Conservation (phyloP, 1,140 invertebrate genomes). For the Heliconius eleuchia region DNA sequence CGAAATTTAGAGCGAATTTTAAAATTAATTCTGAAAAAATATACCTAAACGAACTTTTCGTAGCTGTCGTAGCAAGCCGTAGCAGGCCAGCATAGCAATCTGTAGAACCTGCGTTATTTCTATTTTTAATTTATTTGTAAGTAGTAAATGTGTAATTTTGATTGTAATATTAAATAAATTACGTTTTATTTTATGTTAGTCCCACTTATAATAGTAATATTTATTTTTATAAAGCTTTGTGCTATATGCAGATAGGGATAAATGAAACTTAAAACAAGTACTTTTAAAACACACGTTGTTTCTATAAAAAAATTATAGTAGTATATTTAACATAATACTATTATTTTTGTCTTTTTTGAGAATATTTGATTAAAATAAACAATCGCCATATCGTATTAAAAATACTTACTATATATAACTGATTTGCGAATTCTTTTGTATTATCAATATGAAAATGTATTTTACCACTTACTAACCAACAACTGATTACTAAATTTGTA, state of each 20-base stretch:
- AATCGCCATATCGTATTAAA: too few relatives aligned
- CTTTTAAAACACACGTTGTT: too few relatives aligned
- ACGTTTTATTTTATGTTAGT: background rate
- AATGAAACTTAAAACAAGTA: too few relatives aligned
- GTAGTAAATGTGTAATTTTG: background rate
- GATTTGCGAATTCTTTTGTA: background rate
- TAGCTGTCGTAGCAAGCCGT: conserved; percentile 23
- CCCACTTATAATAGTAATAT: too few relatives aligned
- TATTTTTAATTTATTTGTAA: background rate
- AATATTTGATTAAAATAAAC: too few relatives aligned
- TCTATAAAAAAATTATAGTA: too few relatives aligned
- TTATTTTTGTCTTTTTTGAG: background rate
- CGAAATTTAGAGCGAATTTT: background rate
- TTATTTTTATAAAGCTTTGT: too few relatives aligned
- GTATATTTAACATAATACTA: too few relatives aligned
- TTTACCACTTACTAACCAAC: background rate
- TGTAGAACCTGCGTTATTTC: too few relatives aligned
- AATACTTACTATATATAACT: too few relatives aligned
- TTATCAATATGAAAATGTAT: background rate
- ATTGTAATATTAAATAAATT: background rate
- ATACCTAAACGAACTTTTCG: background rate
- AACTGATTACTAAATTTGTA: background rate
- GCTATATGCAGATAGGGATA: too few relatives aligned
- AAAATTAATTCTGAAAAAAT: background rate
- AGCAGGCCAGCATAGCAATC: background rate